Evolutionary conservation across 2,888 invertebrate species (phyloP).

Genomic region (Apotomis turbidana): DNA sequence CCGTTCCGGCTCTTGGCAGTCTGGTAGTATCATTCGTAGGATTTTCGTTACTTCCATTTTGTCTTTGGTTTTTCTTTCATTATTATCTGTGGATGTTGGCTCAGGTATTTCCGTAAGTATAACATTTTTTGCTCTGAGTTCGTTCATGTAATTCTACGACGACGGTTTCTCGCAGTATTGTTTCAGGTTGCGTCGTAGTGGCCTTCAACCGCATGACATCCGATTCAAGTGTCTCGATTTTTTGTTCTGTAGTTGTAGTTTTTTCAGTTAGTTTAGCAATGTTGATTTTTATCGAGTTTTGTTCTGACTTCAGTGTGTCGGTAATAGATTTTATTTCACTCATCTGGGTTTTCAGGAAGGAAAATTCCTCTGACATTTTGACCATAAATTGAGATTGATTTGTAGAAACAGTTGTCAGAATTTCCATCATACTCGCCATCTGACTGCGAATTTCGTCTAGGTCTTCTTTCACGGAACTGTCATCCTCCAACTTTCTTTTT

Average conservation of each 20-base stretch:
- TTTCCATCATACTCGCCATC: conserved; percentile 5
- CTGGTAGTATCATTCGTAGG: too few species aligned
- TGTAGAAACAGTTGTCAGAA: conserved; percentile 1
- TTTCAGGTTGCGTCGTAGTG: neutral
- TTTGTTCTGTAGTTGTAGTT: conserved; percentile 5
- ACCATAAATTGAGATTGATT: neutral
- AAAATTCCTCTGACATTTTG: conserved; percentile 4
- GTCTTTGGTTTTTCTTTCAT: too few species aligned
- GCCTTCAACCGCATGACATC: neutral
- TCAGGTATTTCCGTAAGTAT: neutral
- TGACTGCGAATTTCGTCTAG: neutral
- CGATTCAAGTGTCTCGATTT: conserved; percentile 1
- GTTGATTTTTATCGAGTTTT: neutral
- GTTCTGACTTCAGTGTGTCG: neutral
- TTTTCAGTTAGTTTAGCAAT: neutral
- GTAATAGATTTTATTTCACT: neutral
- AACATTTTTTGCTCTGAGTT: neutral
- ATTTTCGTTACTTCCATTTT: too few species aligned
- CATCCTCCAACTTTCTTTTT: conserved; percentile 1
- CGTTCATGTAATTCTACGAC: neutral
- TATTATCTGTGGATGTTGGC: too few species aligned
- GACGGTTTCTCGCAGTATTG: neutral
- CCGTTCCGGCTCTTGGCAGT: too few species aligned
- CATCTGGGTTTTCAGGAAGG: neutral
- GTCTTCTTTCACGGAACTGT: neutral